A percentile compares a stretch with the other conserved stretches of the same genome.
These are phyloP conservation scores for Plectrocnemia conspersa DNA, from an alignment of 1,140 invertebrate species.

Conservation along the genomic window DNA sequence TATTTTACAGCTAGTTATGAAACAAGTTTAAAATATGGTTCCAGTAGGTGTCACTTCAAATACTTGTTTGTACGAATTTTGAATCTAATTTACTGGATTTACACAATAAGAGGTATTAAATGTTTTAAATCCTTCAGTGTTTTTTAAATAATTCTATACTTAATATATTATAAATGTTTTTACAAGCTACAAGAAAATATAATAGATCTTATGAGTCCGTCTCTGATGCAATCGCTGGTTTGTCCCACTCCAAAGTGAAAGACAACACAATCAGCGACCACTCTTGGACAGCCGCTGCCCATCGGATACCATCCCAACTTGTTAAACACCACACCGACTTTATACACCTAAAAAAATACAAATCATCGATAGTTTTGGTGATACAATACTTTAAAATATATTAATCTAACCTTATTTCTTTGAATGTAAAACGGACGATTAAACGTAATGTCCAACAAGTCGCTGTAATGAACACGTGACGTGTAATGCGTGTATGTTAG, in stretches of 20 bases:
- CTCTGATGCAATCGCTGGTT: conserved; percentile 60
- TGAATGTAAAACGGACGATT: conserved; percentile 71
- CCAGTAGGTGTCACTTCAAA: no score
- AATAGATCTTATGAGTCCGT: conserved; percentile 70
- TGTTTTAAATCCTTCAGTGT: no score
- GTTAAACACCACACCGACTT: conserved; percentile 75
- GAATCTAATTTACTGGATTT: no score
- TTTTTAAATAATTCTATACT: no score
- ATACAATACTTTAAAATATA: background rate
- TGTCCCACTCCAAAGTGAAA: conserved; percentile 70
- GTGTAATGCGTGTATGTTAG: conserved; percentile 78
- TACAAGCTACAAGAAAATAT: no score
- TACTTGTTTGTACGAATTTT: no score
- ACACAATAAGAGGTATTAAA: no score
- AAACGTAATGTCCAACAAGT: conserved; percentile 71
- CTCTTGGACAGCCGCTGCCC: conserved; percentile 58
- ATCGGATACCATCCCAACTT: conserved; percentile 73
- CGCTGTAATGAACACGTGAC: conserved; percentile 61
- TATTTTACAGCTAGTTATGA: no score
- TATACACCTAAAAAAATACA: conserved; percentile 57
- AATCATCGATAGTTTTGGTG: conserved; percentile 1
- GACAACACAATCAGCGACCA: conserved; percentile 60
- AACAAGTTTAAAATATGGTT: no score
- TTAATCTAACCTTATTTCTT: conserved; percentile 58
- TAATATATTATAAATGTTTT: no score